Evolutionary conservation across 2,797 vertebrate genomes (phyloP).

Genomic region (Caiman crocodilus): DNA sequence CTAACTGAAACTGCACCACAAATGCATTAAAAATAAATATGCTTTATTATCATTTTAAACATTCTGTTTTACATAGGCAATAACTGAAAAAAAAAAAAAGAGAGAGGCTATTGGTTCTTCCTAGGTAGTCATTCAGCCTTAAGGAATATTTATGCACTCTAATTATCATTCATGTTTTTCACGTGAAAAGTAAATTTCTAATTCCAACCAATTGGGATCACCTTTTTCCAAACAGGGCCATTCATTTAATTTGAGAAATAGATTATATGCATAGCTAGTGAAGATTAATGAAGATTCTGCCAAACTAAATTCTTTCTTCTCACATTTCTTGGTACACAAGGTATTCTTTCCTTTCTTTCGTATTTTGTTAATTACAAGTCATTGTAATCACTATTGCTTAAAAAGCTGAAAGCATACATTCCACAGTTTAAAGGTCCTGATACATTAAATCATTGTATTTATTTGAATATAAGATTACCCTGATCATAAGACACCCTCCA

Average conservation of each 20-base stretch:
- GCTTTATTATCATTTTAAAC: neutral
- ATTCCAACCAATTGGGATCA: neutral
- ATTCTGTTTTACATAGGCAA: neutral
- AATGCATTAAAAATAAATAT: neutral
- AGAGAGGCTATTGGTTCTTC: accelerated
- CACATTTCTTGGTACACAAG: neutral
- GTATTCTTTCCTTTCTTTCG: neutral
- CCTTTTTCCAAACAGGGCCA: neutral
- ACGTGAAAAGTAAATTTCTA: neutral
- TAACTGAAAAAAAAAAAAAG: neutral
- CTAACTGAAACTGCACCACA: neutral
- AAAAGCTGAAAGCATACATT: neutral
- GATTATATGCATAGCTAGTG: neutral
- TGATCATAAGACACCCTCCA: too few species aligned
- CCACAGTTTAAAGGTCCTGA: neutral
- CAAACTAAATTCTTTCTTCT: neutral
- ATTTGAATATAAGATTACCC: too few species aligned
- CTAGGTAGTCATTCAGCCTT: neutral
- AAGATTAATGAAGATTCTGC: neutral
- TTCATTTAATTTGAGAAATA: neutral
- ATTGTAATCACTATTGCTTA: neutral
- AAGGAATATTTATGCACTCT: neutral
- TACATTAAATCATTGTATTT: too few species aligned
- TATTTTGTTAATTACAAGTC: neutral
- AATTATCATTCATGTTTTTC: neutral